Base-by-base conservation (phyloP, 1,140 invertebrate genomes). In the Microplitis demolitor region DNA sequence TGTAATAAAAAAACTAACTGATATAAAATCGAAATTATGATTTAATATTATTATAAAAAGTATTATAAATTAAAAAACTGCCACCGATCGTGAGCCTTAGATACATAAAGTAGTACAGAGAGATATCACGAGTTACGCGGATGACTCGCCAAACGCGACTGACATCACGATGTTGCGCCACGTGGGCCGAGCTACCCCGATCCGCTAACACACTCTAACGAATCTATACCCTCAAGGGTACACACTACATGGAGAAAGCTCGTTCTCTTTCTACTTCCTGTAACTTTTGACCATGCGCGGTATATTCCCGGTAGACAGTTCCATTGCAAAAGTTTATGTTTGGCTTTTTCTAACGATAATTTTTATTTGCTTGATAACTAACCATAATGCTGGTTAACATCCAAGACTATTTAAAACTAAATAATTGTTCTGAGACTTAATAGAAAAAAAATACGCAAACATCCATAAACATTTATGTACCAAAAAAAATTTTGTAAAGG, bases 141-240 rank as follows among this genome's bases (percentile, higher is more conserved):
- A 69, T 75, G 79, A 73, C 78, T 81, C 75, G 80, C 79, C 51
- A 74, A 66, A 78, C 73, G 76, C 80, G 80, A 83, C 82, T 83
- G 82, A 82, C 79, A 80, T 76, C 78, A 78, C 80, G 79, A 80
- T 80, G 80, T 80, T 80, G 78, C 78, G 72, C 82, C 82, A 83
- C 82, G 82, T 83, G 82, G 80, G 67, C 74, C 72, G 76, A 76
- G 74, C 78, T 72, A 79, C 76, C 80, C 78, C 72, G 39, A 75
- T 71, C 53, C 72, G 61, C 73, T 8, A 62, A 69, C 66, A 76
- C 76, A 72, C 16, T 64, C 56, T 35, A 35, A 66, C 69, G 51
- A 53, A 70, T 72, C 35, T 50, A 62, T 63, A 64, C 68, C 39
- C 39, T 71, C 73, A 64, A 58, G 8, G 60, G 50, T 45, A 68